Evolutionary conservation across 2,888 invertebrate genomes (phyloP).

Genomic region (Calameuta pallipes): DNA sequence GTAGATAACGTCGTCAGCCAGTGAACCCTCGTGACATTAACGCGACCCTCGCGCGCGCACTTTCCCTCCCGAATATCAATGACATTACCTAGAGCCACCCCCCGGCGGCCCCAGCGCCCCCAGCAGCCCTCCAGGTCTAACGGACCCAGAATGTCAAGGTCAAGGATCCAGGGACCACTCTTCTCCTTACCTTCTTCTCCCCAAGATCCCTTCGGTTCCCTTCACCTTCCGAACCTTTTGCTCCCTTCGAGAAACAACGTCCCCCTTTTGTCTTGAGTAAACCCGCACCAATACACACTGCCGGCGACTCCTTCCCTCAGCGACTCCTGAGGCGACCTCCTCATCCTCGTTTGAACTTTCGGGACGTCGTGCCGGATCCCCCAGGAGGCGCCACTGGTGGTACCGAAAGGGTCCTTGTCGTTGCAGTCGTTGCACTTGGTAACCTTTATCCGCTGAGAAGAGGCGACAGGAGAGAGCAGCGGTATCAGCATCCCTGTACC

Average conservation of each 20-base stretch:
- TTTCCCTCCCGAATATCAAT: constrained; percentile 56
- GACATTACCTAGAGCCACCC: constrained; percentile 41
- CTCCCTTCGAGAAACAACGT: background rate
- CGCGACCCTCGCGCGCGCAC: constrained; percentile 44
- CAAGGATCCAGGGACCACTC: constrained; percentile 8
- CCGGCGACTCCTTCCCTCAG: no score
- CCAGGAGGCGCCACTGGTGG: background rate
- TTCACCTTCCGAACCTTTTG: background rate
- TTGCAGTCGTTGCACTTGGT: background rate
- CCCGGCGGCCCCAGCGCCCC: no score
- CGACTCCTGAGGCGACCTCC: background rate
- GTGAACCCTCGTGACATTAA: constrained; percentile 50
- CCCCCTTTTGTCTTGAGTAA: background rate
- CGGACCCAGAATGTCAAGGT: constrained; percentile 39
- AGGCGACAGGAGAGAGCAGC: background rate
- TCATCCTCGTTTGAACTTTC: background rate
- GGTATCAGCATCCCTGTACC: background rate
- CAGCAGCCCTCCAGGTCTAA: constrained; percentile 22
- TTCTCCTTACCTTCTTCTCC: background rate
- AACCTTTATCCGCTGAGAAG: background rate
- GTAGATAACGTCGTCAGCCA: constrained; percentile 49
- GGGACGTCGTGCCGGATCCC: background rate
- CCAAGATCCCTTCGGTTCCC: background rate
- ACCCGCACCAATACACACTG: background rate
- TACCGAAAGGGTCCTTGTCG: background rate